Base-by-base conservation (phyloP, 2,888 invertebrate species). In the Anoncus sp. region DNA sequence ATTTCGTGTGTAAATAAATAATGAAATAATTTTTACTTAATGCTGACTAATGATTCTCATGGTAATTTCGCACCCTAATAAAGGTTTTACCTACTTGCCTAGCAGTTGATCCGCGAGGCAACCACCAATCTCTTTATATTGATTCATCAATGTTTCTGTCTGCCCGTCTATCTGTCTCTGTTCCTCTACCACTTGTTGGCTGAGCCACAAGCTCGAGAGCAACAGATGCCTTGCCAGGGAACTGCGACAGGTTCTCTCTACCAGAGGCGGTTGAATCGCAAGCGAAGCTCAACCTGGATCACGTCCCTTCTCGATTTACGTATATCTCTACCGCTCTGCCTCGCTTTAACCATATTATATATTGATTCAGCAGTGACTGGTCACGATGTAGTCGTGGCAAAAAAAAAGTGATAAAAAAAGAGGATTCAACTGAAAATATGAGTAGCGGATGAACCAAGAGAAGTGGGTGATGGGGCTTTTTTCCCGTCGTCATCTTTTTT, bases 131-230 rank as follows among this genome's bases (percentile, higher is more conserved):
- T n/a, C 35, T 47, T 18, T 14, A 27, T 62, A 74, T 74, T 62
- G 69, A 77, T 73, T 65, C 35, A 63, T 72, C 62, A 16, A 47
- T 53, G 20, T 62, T 51, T 35, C 57, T 59, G 57, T 49, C 20
- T 63, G 45, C n/a, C 49, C 53, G 20, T 78, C 49, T 47, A 78
- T 78, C 51, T 67, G 47, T 51, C 67, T 73, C 59, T 22, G 62
- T 65, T 57, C 59, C 49, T 67, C 59, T 55, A 67, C 82, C 82
- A 82, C 82, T 82, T 82, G 81, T 82, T 82, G 81, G 81, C 72
- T 79, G 69, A 78, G 79, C 66, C 69, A 77, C 66, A 79, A 77
- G 65, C 55, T 63, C 62, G 66, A 73, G 80, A 80, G 83, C 81
- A 82, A 77, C 72, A 77, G 80, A 79, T 80, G 79, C 80, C 57